Evolutionary conservation across 2,113 vertebrate species (phyloP), one percentile per base, ranked within the genome.

Genomic region (Cheilinus undulatus): DNA sequence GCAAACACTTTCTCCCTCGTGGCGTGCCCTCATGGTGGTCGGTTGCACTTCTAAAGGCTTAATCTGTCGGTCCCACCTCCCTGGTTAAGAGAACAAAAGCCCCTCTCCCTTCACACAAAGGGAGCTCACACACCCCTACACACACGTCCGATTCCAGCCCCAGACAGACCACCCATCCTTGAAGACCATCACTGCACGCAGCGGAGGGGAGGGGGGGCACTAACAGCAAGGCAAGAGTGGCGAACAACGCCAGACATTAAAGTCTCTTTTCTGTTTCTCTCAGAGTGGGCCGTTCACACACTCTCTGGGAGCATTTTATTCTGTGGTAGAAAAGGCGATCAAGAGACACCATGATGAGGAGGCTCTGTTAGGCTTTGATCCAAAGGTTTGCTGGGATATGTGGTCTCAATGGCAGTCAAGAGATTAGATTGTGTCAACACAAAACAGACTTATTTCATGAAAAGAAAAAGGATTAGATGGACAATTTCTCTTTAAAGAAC

Each of bases 61-160:
- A 93, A 93, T 91, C 91, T 92, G 91, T 87, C 19, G 76, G 89
- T 77, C 88, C 89, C 89, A 80, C 91, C 91, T 90, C 91, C 81
- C 90, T 93, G 90, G 87, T 93, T 93, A 93, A 82, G 91, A 77
- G 91, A 90, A 93, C 91, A 93, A 92, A 92, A 87, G 60, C 64
- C 74, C 84, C 84, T 86, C 86, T 92, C 88, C 89, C 82, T 63
- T 66, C 80, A 86, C 84, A 92, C 89, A 92, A 92, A 90, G 81
- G 80, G 58, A 77, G 80, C 90, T 88, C 88, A 87, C 89, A 91
- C 88, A 83, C 83, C 83, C 87, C 86, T 76, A 83, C 86, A 91
- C 89, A 89, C 86, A 89, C 90, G 86, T 91, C 82, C 79, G 68
- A 87, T 70, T 78, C n/a, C 85, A 87, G 86, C 72, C 80, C 74